Conservation (phyloP, 2,113 vertebrate genomes). For the Cariama cristata region DNA sequence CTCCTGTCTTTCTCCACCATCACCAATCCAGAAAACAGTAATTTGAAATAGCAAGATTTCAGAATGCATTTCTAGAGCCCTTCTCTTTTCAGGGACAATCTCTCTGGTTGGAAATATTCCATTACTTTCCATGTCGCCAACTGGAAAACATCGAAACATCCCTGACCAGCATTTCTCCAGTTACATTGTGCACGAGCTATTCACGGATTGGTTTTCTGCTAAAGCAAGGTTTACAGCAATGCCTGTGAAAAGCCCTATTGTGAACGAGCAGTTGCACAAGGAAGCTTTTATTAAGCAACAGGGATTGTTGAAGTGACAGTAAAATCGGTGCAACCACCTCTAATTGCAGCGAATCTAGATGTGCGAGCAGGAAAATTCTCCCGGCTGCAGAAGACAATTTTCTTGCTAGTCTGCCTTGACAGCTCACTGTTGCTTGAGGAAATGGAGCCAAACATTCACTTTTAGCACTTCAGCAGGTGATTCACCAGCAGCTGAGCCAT, state of each 20-base stretch:
- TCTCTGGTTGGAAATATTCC: background rate
- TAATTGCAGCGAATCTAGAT: background rate
- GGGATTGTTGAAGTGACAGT: background rate
- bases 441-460: background rate
- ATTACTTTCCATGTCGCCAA: background rate
- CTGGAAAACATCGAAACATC: background rate
- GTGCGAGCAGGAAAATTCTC: background rate
- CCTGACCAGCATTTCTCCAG: background rate
- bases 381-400: background rate
- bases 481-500: constrained; percentile 53
- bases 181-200: background rate
- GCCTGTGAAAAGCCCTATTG: background rate
- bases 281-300: background rate
- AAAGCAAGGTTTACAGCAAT: background rate
- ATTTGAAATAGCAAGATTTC: background rate
- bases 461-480: constrained; percentile 55
- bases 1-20: background rate
- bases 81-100: background rate
- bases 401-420: background rate
- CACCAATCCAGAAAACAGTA: background rate
- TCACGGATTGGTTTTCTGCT: background rate
- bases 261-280: background rate
- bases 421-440: background rate
- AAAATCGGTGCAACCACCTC: background rate
- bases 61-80: background rate